phyloP scores from a whole-genome alignment of 2,888 invertebrate species.

The Cosmia pyralina region DNA sequence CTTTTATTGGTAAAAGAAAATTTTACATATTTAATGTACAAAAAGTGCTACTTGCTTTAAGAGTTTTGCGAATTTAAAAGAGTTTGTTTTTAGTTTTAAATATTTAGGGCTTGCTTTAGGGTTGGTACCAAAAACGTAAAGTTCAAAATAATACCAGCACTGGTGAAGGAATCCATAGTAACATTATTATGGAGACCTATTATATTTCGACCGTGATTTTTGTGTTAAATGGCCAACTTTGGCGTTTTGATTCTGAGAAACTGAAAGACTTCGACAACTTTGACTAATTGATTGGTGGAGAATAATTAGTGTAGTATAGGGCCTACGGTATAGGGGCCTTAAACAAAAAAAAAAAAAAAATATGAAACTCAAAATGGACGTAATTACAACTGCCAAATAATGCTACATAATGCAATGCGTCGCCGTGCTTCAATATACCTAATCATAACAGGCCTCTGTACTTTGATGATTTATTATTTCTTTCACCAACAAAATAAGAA shows the following conservation, averaged over 20 bases:
- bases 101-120: conserved; percentile 6
- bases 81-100: conserved; percentile 6
- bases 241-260: too few species aligned
- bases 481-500: conserved; percentile 65
- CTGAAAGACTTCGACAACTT: too few species aligned
- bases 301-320: too few species aligned
- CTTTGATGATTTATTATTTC: conserved; percentile 57
- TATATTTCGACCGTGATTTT: too few species aligned
- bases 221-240: too few species aligned
- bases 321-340: too few species aligned
- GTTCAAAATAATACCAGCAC: background rate
- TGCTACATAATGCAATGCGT: too few species aligned
- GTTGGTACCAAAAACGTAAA: background rate
- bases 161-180: conserved; percentile 30
- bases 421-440: too few species aligned
- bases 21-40: conserved; percentile 33
- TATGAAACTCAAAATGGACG: too few species aligned
- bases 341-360: too few species aligned
- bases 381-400: too few species aligned
- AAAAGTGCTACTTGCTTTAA: conserved; percentile 24
- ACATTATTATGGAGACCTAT: conserved; percentile 35
- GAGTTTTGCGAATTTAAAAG: background rate
- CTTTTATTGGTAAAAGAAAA: conserved; percentile 41
- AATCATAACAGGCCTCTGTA: background rate
- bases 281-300: too few species aligned